A percentile compares a stretch with the other conserved stretches of the same genome.
Conservation (phyloP, 1,140 invertebrate genomes). For the Caenorhabditis latens region DNA sequence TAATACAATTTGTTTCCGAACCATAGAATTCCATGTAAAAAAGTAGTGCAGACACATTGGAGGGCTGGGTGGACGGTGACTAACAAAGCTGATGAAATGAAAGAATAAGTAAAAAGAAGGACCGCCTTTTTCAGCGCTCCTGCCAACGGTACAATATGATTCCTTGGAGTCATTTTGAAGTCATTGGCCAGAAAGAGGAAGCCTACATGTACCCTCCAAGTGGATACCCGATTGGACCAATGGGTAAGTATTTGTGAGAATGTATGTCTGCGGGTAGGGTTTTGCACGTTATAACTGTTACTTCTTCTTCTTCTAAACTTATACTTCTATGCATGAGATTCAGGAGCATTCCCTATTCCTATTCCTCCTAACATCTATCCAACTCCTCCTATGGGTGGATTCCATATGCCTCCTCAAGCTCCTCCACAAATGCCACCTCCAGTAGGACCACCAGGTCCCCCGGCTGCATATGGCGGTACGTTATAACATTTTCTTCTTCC, state of each 20-base stretch:
- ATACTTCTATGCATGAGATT: slow-evolving; percentile 41
- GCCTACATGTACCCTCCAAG: slow-evolving; percentile 34
- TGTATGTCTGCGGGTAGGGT: not conserved
- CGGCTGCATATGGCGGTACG: not conserved
- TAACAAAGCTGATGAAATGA: slow-evolving; percentile 54
- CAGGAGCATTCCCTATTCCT: slow-evolving; percentile 50
- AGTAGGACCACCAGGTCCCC: not conserved
- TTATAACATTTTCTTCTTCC: not conserved
- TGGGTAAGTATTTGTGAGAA: slow-evolving; percentile 16
- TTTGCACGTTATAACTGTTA: not conserved
- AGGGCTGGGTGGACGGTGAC: not conserved
- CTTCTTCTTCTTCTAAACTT: not conserved
- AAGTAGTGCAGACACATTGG: not conserved
- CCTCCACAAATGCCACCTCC: slow-evolving; percentile 15
- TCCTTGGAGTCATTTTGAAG: not conserved
- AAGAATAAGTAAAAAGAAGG: not conserved
- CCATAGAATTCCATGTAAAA: slow-evolving; percentile 42
- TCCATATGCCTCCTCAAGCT: slow-evolving; percentile 31
- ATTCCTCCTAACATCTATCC: slow-evolving; percentile 51
- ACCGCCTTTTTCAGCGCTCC: slow-evolving; percentile 41
- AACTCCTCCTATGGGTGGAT: slow-evolving; percentile 25
- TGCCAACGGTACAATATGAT: slow-evolving; percentile 6
- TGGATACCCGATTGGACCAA: not conserved
- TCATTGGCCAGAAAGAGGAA: no score
- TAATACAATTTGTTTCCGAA: slow-evolving; percentile 50